Base-by-base conservation (phyloP, 2,113 vertebrate species). In the Mellivora capensis region DNA sequence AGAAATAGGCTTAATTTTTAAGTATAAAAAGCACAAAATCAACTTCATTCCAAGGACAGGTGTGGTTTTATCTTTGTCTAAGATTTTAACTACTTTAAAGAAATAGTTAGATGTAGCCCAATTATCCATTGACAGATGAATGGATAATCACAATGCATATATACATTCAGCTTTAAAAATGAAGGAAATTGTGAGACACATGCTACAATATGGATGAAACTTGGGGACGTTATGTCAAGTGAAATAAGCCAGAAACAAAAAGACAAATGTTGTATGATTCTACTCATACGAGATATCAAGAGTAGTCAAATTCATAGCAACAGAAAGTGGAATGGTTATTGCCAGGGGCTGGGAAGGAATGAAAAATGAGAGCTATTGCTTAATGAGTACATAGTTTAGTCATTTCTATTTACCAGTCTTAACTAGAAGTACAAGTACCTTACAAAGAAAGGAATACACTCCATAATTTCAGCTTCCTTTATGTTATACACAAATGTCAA, bases 401-500 rank as follows among this genome's bases (percentile, higher is more conserved):
- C 27, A 69, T 87, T 84, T 87, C 37, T 91, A 77, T 59, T 93
- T 64, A 86, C 44, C 87, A 81, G 47, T 52, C 93, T 87, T 95
- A 62, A 83, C 67, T 90, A 83, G 23, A 94, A 90, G 57, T 71
- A 25, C 54, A 94, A 62, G 96, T 90, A 87, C 67, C 87, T 97
- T 87, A 93, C 90, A 85, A 96, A 98, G 93, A 90, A 90, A 93
- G n/a, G 82, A 97, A 93, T 57, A 52, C 15, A 96, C 0, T 95
- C 23, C 42, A 47, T 62, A 79, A 59, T 95, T 97, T 97, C 72
- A 91, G 13, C 93, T 59, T 54, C 27, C 37, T 97, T 62, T 83
- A 76, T 91, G 91, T 90, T 76, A 96, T 3, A 61, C 25, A 95
- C 1, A 14, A 34, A 97, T 94, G 54, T 54, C 47, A 97, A 89